These are phyloP conservation scores for Micrastur ruficollis DNA, from an alignment of 2,797 vertebrate species.

Conservation along the genomic window DNA sequence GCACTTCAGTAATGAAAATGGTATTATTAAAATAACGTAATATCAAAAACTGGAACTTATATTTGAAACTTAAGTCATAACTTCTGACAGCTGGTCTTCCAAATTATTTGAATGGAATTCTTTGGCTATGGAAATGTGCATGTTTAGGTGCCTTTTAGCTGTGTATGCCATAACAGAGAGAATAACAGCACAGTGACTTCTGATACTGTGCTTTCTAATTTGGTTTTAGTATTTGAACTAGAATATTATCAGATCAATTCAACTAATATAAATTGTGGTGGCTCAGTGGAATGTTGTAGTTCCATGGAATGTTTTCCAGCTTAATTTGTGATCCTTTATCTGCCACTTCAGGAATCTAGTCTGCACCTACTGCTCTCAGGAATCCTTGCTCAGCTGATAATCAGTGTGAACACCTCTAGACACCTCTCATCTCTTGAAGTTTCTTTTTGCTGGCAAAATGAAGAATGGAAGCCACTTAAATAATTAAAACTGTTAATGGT, in stretches of 20 bases:
- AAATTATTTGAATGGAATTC: neutral
- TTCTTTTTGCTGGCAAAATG: neutral
- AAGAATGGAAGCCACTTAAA: slow-evolving; percentile 2
- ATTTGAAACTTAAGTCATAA: neutral
- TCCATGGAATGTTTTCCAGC: neutral
- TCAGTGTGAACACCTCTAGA: neutral
- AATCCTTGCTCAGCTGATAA: neutral
- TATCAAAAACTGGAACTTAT: neutral
- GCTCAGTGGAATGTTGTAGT: neutral
- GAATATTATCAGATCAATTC: neutral
- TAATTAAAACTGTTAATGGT: neutral
- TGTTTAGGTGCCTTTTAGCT: neutral
- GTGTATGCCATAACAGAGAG: neutral
- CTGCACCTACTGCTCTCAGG: neutral
- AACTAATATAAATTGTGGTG: neutral
- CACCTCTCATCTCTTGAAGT: neutral
- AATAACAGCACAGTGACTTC: neutral
- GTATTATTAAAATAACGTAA: neutral
- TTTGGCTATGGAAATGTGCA: neutral
- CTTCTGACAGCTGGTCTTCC: neutral
- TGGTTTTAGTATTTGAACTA: neutral
- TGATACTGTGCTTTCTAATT: neutral
- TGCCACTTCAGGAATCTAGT: neutral
- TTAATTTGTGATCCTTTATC: neutral
- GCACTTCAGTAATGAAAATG: neutral